phyloP scores from a whole-genome alignment of 1,140 invertebrate species.

The Drosophila orosa region DNA sequence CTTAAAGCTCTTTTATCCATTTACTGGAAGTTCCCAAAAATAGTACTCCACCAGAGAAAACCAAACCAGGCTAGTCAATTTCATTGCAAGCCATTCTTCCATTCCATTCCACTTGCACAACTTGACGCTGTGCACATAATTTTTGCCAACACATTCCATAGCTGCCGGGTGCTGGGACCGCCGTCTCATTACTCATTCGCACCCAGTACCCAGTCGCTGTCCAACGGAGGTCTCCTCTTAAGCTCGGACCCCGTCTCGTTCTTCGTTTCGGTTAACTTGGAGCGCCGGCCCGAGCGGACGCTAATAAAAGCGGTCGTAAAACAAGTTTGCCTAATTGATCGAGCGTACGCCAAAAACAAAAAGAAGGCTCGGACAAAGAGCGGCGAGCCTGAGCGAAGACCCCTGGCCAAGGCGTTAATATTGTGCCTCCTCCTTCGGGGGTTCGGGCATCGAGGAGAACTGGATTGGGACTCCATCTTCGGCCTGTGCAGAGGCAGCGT shows the following conservation, averaged over 20 bases:
- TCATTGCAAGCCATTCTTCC: slow-evolving; percentile 14
- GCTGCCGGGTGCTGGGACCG: slow-evolving; percentile 49
- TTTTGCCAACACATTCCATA: slow-evolving; percentile 75
- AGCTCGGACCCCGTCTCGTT: neutral
- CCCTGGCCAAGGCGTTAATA: slow-evolving; percentile 71
- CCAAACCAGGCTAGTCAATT: neutral
- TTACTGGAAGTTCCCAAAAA: neutral
- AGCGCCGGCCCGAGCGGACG: slow-evolving; percentile 71
- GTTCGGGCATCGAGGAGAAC: slow-evolving; percentile 6
- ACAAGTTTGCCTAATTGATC: slow-evolving; percentile 84
- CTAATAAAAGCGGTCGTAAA: slow-evolving; percentile 84
- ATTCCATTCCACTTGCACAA: slow-evolving; percentile 53
- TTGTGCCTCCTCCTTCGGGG: slow-evolving; percentile 52
- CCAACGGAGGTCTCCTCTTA: slow-evolving; percentile 6
- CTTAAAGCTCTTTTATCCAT: neutral
- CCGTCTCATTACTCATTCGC: slow-evolving; percentile 76
- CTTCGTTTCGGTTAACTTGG: slow-evolving; percentile 35
- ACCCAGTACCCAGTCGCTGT: slow-evolving; percentile 17
- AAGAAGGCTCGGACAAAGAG: slow-evolving; percentile 58
- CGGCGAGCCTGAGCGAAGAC: slow-evolving; percentile 43
- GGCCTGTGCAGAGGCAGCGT: neutral
- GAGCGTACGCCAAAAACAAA: slow-evolving; percentile 81
- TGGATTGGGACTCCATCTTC: slow-evolving; percentile 26
- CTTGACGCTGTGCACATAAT: slow-evolving; percentile 65
- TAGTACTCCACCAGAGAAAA: neutral